Conservation (phyloP, 2,113 vertebrate genomes). For the Hippocampus guttulatus region DNA sequence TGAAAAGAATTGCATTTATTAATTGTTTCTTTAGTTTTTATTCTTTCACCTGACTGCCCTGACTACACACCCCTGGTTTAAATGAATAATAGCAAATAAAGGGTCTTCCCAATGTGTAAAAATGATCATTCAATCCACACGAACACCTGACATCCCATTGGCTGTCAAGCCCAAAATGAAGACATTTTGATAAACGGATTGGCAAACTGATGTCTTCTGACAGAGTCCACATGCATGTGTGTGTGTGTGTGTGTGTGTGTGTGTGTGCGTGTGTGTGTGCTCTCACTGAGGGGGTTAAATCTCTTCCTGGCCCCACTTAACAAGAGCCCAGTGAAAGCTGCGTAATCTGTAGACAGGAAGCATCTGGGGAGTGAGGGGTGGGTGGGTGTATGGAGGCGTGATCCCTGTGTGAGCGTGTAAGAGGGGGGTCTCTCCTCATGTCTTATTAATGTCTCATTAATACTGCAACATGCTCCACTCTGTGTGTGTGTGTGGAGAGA, state of each 20-base stretch:
- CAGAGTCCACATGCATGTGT: slow-evolving; percentile 15
- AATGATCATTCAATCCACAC: neutral
- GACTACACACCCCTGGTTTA: neutral
- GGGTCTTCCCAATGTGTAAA: neutral
- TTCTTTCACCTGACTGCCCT: neutral
- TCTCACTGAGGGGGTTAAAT: slow-evolving; percentile 70
- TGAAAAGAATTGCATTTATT: neutral
- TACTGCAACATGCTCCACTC: slow-evolving; percentile 63
- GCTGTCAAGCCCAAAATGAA: slow-evolving; percentile 25
- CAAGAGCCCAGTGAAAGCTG: slow-evolving; percentile 67
- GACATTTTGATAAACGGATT: slow-evolving; percentile 28
- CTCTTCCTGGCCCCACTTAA: slow-evolving; percentile 74
- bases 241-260: slow-evolving; percentile 4
- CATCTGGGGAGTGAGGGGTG: slow-evolving; percentile 52
- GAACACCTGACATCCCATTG: slow-evolving; percentile 21
- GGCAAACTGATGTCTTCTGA: slow-evolving; percentile 23
- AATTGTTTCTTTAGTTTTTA: neutral
- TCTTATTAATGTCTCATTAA: slow-evolving; percentile 78
- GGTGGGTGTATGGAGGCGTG: slow-evolving; percentile 30
- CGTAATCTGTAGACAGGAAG: slow-evolving; percentile 75
- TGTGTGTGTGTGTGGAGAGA: slow-evolving; percentile 47
- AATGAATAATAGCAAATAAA: neutral
- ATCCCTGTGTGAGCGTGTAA: slow-evolving; percentile 61
- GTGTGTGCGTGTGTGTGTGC: slow-evolving; percentile 20
- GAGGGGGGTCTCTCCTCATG: slow-evolving; percentile 71